Percentiles rank a stretch among this genome's conserved stretches.
Conservation (phyloP, 1,140 invertebrate species). For the Rhyacophila brunnea region DNA sequence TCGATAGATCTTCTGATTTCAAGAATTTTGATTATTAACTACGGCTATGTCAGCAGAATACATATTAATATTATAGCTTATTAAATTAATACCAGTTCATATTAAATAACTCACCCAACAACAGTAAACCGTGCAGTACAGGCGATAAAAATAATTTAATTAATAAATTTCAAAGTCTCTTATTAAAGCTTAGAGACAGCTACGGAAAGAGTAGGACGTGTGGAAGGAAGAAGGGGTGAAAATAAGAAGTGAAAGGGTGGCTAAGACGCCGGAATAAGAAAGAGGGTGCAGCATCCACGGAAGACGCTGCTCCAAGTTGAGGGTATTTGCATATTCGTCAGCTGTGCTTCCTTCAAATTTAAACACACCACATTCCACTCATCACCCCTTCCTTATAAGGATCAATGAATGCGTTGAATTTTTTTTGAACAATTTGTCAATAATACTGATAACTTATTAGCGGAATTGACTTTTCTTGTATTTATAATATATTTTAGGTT, state of each 20-base stretch:
- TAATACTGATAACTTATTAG: too few relatives aligned
- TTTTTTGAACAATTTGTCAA: too few relatives aligned
- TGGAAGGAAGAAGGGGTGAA: conserved; percentile 9
- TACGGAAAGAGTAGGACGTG: not conserved
- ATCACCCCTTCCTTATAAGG: conserved; percentile 1
- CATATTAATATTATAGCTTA: too few relatives aligned
- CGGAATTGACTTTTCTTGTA: too few relatives aligned
- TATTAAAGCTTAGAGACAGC: conserved; percentile 4
- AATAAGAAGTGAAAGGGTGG: conserved; percentile 22
- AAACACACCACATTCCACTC: conserved; percentile 15
- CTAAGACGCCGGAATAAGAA: not conserved
- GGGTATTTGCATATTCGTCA: conserved; percentile 34
- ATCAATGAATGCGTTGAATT: too few relatives aligned
- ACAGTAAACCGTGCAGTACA: too few relatives aligned
- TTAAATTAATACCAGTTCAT: too few relatives aligned
- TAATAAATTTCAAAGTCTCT: not conserved
- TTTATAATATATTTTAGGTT: too few relatives aligned
- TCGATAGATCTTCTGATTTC: too few relatives aligned
- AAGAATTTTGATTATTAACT: too few relatives aligned
- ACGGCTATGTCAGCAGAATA: too few relatives aligned
- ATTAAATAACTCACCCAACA: too few relatives aligned
- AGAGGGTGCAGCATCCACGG: conserved; percentile 3
- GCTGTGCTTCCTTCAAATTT: conserved; percentile 26
- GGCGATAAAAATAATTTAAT: not conserved
- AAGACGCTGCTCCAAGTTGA: conserved; percentile 1